Conservation (phyloP, 2,113 vertebrate genomes). For the Formicarius rufipectus region DNA sequence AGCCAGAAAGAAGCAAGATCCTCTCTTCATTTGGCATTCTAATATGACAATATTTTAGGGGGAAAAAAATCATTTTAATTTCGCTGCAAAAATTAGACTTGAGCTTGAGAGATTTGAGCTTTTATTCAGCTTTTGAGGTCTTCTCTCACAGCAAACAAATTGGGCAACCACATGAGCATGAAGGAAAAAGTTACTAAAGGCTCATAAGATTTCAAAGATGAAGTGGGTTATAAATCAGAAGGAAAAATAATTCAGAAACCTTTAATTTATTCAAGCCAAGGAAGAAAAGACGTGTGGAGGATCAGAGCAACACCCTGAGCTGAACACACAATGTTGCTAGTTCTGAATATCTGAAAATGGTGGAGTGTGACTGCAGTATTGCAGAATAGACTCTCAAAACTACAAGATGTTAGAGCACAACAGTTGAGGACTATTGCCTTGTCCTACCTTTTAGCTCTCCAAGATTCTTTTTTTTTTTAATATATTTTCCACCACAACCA, state of each 20-base stretch:
- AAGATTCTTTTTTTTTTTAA: not conserved
- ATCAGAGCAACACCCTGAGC: not conserved
- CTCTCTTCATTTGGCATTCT: not conserved
- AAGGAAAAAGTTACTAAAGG: not conserved
- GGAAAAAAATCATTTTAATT: not conserved
- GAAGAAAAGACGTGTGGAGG: not conserved
- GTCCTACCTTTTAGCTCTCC: not conserved
- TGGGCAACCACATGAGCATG: not conserved
- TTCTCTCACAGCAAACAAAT: not conserved
- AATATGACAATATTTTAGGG: not conserved
- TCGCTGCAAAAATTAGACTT: not conserved
- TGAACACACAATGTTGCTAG: not conserved
- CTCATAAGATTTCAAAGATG: not conserved
- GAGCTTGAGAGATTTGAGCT: not conserved
- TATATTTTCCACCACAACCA: not conserved
- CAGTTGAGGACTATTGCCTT: not conserved
- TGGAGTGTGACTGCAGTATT: not conserved
- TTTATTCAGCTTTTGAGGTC: not conserved
- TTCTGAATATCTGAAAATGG: not conserved
- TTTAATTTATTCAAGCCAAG: not conserved
- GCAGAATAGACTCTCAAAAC: not conserved
- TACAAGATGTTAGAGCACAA: not conserved
- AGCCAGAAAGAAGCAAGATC: not conserved
- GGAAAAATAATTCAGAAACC: not conserved
- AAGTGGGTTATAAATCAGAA: not conserved